phyloP scores from a whole-genome alignment of 2,797 vertebrate species.

The Melanotaenia nigrans region DNA sequence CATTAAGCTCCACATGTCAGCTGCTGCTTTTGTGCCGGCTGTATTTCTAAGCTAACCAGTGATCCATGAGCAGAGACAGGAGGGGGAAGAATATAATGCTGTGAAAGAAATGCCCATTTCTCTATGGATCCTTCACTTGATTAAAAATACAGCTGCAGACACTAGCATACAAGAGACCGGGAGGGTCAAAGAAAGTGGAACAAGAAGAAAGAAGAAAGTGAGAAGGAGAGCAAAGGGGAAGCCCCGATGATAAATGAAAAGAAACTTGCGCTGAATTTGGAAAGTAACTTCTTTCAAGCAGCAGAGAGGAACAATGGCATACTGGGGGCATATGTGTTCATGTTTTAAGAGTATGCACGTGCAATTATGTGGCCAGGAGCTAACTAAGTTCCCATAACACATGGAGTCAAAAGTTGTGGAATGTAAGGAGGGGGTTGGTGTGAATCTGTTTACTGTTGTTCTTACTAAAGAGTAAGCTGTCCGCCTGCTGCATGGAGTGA shows the following conservation, averaged over 20 bases:
- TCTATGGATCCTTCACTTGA: constrained; percentile 93
- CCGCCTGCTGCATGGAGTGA: constrained; percentile 32
- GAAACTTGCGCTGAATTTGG: constrained; percentile 70
- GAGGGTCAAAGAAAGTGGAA: constrained; percentile 74
- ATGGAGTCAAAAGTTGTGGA: constrained; percentile 72
- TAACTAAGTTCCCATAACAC: constrained; percentile 60
- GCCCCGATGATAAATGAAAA: constrained; percentile 69
- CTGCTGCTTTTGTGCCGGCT: constrained; percentile 93
- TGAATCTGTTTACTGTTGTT: constrained; percentile 71
- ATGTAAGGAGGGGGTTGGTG: constrained; percentile 63
- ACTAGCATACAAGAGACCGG: constrained; percentile 76
- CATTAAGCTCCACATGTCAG: constrained; percentile 97
- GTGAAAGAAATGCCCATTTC: constrained; percentile 91
- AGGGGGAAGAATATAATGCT: constrained; percentile 93
- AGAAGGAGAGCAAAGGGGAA: constrained; percentile 71
- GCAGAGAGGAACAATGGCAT: constrained; percentile 63
- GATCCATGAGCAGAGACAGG: constrained; percentile 97
- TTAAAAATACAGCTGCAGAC: constrained; percentile 96
- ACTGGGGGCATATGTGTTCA: constrained; percentile 39
- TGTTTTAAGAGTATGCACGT: constrained; percentile 32
- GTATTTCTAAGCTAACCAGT: constrained; percentile 99
- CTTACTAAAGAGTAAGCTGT: constrained; percentile 59
- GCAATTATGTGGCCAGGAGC: constrained; percentile 50
- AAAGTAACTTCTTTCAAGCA: constrained; percentile 71
- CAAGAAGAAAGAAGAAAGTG: constrained; percentile 71